Base-by-base conservation (phyloP, 2,888 invertebrate genomes). In the Cataglyphis livida region DNA sequence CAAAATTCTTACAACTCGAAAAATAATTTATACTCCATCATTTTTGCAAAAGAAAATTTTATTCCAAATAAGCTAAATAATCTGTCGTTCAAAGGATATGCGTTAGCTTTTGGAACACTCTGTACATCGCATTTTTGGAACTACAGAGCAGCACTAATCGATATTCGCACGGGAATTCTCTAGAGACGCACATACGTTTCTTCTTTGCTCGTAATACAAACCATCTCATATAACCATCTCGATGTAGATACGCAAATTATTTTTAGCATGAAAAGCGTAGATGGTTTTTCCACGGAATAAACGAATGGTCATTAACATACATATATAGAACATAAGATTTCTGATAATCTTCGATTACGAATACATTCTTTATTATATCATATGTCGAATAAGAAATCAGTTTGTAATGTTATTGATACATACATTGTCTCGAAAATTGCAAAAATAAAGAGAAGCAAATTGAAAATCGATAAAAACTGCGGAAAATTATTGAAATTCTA, bases 71-170 rank as follows among this genome's bases (percentile, higher is more conserved):
- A 48, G 6, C 18, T 48, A 0, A 48, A 48, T 6, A n/a, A 48
- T 48, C 7, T 48, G n/a, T 1, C n/a, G 6, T n/a, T 48, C 7
- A 48, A 48, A 48, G 7, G 48, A 48, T 6, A 7, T 44, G 4
- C 15, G 44, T 48, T 48, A 1, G 48, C 18, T 18, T 48, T 48
- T 48, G 18, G 6, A 7, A 18, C n/a, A 48, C 1, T 0, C 18
- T 61, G 9, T 41, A 48, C 62, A 7, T 18, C 7, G 28, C 41
- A 57, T 57, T 68, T 78, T 78, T 18, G 57, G 68, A 6, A 54
- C 21, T 21, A 15, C 18, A 44, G 68, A 57, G 21, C 5, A 57
- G 0, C 1, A 32, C 2, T 10, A 68, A 78, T 76, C 76, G 54
- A 66, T 65, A 76, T 68, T 57, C 38, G 25, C 21, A 28, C 12